A percentile compares a stretch with the other conserved stretches of the same genome.
Evolutionary conservation across 2,888 invertebrate species (phyloP).

Genomic region (Glaucopsyche alexis): DNA sequence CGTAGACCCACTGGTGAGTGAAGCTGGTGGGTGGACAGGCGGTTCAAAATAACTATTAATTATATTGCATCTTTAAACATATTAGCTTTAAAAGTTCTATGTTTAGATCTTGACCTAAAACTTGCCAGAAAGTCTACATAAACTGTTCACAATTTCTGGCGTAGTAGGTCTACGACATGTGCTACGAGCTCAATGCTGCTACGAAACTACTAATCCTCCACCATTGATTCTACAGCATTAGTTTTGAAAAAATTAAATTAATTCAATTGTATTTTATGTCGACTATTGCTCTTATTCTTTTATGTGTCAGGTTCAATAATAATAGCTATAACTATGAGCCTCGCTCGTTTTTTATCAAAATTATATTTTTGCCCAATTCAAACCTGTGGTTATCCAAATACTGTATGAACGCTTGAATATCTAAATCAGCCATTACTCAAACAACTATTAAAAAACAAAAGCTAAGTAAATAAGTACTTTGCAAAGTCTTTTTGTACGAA

Average conservation of each 20-base stretch:
- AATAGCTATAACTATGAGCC: neutral
- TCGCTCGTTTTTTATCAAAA: neutral
- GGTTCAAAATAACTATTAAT: too few species aligned
- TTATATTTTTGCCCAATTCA: neutral
- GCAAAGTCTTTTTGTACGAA: neutral
- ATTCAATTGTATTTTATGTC: too few species aligned
- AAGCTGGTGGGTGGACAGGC: too few species aligned
- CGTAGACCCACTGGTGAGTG: too few species aligned
- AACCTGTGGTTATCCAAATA: neutral
- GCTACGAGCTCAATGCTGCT: neutral
- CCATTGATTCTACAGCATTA: too few species aligned
- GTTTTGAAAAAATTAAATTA: too few species aligned
- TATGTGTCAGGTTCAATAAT: too few species aligned
- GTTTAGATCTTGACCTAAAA: neutral
- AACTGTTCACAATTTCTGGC: neutral
- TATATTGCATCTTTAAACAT: neutral
- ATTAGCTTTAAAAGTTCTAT: neutral
- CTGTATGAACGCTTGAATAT: neutral
- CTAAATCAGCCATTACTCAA: neutral
- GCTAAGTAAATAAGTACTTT: slow-evolving; percentile 14
- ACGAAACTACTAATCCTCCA: neutral
- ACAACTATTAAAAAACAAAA: neutral
- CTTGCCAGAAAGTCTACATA: neutral
- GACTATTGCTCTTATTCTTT: too few species aligned
- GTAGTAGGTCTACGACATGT: neutral